These are phyloP conservation scores for Stegostoma tigrinum DNA, from an alignment of 2,113 vertebrate species.

Conservation along the genomic window DNA sequence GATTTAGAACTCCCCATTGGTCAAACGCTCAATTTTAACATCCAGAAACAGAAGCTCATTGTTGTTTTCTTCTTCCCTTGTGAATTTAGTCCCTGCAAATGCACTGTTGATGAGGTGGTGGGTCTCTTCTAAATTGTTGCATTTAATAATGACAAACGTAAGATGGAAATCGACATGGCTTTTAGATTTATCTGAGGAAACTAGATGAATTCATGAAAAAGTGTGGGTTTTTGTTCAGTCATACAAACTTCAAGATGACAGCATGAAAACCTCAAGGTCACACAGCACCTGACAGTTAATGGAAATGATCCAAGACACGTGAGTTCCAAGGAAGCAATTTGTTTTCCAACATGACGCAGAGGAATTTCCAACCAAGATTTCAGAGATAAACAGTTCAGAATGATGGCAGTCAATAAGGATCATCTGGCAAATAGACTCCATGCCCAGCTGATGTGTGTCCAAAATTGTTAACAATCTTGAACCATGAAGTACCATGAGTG, in stretches of 20 bases:
- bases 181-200: neutral
- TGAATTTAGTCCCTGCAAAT: too few relatives aligned
- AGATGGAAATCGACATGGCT: neutral
- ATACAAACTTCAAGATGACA: neutral
- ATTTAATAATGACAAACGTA: neutral
- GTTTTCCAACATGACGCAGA: neutral
- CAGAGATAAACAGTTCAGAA: neutral
- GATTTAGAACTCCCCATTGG: too few relatives aligned
- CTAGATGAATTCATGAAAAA: neutral
- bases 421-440: neutral
- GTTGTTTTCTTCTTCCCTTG: too few relatives aligned
- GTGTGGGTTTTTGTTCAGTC: neutral
- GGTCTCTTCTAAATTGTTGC: too few relatives aligned
- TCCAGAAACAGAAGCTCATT: too few relatives aligned
- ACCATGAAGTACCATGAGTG: too few relatives aligned
- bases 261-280: neutral
- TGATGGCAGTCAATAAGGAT: neutral
- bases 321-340: neutral
- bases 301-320: neutral
- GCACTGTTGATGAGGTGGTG: too few relatives aligned
- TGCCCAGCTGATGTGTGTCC: neutral
- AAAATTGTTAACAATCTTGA: neutral
- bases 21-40: too few relatives aligned
- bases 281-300: neutral
- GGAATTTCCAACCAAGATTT: neutral